A percentile compares a stretch with the other conserved stretches of the same genome.
phyloP scores from a whole-genome alignment of 2,888 invertebrate genomes.

The Lepidonotus clava region DNA sequence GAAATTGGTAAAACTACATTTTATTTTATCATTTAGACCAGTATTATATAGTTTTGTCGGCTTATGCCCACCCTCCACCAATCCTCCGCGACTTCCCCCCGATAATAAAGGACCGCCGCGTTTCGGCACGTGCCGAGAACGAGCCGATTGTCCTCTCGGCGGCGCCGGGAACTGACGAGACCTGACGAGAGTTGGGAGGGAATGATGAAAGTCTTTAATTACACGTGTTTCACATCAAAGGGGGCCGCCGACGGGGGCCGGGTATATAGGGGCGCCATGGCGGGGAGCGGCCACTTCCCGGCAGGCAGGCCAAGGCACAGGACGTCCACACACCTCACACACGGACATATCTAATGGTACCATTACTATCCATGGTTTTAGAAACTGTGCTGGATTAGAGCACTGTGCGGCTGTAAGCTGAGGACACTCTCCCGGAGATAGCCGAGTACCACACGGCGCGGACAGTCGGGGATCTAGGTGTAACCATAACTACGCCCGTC shows the following conservation, averaged over 20 bases:
- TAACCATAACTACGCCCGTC: too few relatives aligned
- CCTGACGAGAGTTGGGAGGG: constrained; percentile 32
- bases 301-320: not conserved
- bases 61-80: not conserved
- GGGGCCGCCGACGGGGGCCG: not conserved
- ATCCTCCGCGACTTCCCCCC: not conserved
- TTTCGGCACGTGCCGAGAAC: constrained; percentile 50
- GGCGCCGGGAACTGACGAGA: constrained; percentile 41
- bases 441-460: too few relatives aligned
- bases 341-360: too few relatives aligned
- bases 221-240: constrained; percentile 36
- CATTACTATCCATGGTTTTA: too few relatives aligned
- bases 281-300: not conserved
- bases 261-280: constrained; percentile 31
- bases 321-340: too few relatives aligned
- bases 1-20: too few relatives aligned
- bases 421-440: too few relatives aligned
- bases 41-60: too few relatives aligned
- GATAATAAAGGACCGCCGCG: not conserved
- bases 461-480: too few relatives aligned
- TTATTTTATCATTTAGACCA: too few relatives aligned
- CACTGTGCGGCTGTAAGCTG: too few relatives aligned
- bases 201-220: constrained; percentile 52
- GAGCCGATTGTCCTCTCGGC: not conserved
- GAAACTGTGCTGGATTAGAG: too few relatives aligned